A percentile compares a stretch with the other conserved stretches of the same genome.
Conservation (phyloP, 2,888 invertebrate genomes). For the Bembecia ichneumoniformis region DNA sequence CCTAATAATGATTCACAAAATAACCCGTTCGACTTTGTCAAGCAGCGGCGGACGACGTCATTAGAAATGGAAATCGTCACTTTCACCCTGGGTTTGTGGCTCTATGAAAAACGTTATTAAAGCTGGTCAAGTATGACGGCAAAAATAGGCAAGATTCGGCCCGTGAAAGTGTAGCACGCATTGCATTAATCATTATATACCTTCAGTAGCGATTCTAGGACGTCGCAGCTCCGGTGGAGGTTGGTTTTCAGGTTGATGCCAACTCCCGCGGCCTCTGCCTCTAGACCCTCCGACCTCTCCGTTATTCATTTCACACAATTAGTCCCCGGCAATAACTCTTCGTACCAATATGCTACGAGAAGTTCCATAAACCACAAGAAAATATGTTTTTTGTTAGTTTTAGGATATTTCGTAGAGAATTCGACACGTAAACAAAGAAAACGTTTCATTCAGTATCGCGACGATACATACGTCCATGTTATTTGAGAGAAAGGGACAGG, state of each 20-base stretch:
- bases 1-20: background rate
- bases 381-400: conserved; percentile 14
- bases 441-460: conserved; percentile 35
- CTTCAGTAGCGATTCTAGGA: conserved; percentile 47
- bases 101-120: conserved; percentile 32
- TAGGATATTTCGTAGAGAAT: conserved; percentile 23
- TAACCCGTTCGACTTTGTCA: background rate
- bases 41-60: conserved; percentile 37
- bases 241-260: conserved; percentile 58
- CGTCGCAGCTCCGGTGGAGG: conserved; percentile 64
- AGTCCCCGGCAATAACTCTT: conserved; percentile 22
- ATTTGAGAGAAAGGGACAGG: conserved; percentile 32
- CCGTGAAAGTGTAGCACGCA: conserved; percentile 27
- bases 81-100: conserved; percentile 52
- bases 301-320: conserved; percentile 63
- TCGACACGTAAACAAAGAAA: conserved; percentile 71
- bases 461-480: conserved; percentile 60
- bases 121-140: conserved; percentile 39
- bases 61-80: conserved; percentile 61
- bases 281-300: conserved; percentile 63
- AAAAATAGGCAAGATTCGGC: conserved; percentile 23
- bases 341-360: conserved; percentile 25
- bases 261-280: conserved; percentile 68
- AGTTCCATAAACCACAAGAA: conserved; percentile 46
- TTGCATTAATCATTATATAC: conserved; percentile 22